Base-by-base conservation (phyloP, 2,888 invertebrate genomes). In the Petrophora chlorosata region DNA sequence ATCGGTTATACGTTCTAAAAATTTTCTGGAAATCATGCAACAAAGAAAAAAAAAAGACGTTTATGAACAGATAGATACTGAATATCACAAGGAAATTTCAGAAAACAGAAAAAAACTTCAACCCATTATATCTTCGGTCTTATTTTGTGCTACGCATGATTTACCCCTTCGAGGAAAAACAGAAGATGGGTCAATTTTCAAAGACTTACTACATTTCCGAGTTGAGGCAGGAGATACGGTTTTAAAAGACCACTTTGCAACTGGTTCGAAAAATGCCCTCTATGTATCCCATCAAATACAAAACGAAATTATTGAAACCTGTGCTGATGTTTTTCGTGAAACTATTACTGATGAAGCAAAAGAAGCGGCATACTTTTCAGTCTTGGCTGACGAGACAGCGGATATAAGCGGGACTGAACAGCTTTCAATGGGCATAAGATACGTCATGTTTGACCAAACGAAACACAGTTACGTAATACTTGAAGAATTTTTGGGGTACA, bases 81-180 rank as follows among this genome's bases (percentile, higher is more conserved):
- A 23, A 23, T 23, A 23, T 23, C 7, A 23, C 23, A 3, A 2
- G 23, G 23, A 23, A 23, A 23, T 23, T 23, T 23, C 23, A 23
- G 22, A 22, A 22, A 22, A 22, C 22, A 22, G 8, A 22, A 22
- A 22, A 22, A 22, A 22, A 22, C 22, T 22, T 22, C 22, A 22
- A 22, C 22, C 22, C 22, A 3, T 22, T 22, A 22, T 30, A 30
- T 30, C 30, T 30, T 30, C 30, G 15, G 30, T 30, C 14, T 30
- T 30, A 30, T 30, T 30, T 30, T 30, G 30, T 30, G 30, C 30
- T 30, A 30, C 30, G 30, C 23, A 23, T 23, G 23, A 23, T 23
- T 23, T 23, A 23, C 23, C 7, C 3, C 23, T 23, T 23, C 23
- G 23, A 23, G 23, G 23, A 8, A 23, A 23, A 23, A 30, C n/a